Percentiles rank a stretch among this genome's conserved stretches.
Evolutionary conservation across 2,113 vertebrate species (phyloP).

Genomic region (Silurus glanis): DNA sequence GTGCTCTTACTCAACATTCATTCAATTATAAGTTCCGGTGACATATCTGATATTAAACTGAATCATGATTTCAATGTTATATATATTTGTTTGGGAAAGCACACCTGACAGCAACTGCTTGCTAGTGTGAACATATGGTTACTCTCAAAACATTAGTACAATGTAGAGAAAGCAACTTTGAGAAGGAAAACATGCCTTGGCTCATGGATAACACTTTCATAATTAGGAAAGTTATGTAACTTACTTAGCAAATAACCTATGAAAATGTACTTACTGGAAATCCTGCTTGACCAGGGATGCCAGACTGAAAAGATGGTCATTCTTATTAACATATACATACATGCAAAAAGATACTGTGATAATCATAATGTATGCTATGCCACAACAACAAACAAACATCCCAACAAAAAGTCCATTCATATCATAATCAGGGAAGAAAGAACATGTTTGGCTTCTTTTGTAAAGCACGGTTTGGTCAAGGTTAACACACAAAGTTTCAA

Average conservation of each 20-base stretch:
- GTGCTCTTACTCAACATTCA: background rate
- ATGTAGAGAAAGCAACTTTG: background rate
- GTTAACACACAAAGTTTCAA: background rate
- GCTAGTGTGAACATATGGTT: background rate
- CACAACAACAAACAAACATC: background rate
- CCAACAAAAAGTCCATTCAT: background rate
- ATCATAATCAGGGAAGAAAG: background rate
- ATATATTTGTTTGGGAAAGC: too few species aligned
- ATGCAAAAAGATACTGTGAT: background rate
- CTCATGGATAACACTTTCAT: background rate
- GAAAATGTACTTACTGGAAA: conserved; percentile 63
- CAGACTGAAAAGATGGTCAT: conserved; percentile 52
- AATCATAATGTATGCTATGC: too few species aligned
- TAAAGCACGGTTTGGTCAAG: too few species aligned
- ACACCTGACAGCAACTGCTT: background rate
- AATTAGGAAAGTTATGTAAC: background rate
- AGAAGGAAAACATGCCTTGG: background rate
- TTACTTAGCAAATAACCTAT: background rate
- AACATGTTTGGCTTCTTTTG: background rate
- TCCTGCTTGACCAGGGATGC: conserved; percentile 61
- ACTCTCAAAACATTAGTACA: background rate
- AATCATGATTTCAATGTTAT: background rate
- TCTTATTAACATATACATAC: background rate
- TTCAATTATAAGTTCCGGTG: background rate
- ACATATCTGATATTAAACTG: background rate